Evolutionary conservation across 2,888 invertebrate species (phyloP).

Genomic region (Platycheirus rosarum): DNA sequence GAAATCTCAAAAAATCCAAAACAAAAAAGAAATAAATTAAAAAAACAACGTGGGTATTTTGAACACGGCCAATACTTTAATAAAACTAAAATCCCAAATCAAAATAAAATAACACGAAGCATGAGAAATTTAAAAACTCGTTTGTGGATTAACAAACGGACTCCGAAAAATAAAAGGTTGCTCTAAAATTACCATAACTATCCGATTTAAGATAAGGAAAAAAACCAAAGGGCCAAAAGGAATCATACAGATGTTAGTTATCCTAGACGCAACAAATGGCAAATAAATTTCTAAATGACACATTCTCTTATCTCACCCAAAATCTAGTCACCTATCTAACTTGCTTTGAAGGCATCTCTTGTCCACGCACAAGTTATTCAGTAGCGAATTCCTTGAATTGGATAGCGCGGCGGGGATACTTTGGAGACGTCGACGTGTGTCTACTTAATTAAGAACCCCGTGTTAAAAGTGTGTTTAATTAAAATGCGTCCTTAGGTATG

Average conservation of each 20-base stretch:
- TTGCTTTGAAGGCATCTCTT: conserved; percentile 47
- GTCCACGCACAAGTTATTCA: conserved; percentile 59
- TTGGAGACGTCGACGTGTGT: conserved; percentile 61
- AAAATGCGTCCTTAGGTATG: conserved; percentile 53
- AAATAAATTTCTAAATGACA: conserved; percentile 53
- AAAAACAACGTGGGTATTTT: conserved; percentile 46
- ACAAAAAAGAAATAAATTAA: conserved; percentile 1
- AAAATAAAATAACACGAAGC: conserved; percentile 62
- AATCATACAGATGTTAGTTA: conserved; percentile 54
- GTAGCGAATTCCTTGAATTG: conserved; percentile 56
- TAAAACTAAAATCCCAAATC: conserved; percentile 57
- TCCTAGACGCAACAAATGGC: conserved; percentile 44
- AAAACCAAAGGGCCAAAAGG: not conserved
- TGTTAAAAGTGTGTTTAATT: conserved; percentile 72
- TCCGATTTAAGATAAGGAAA: conserved; percentile 60
- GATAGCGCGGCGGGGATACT: conserved; percentile 31
- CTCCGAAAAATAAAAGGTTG: conserved; percentile 31
- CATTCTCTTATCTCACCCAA: conserved; percentile 48
- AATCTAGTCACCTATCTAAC: conserved; percentile 68
- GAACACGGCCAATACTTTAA: conserved; percentile 55
- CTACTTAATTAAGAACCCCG: conserved; percentile 68
- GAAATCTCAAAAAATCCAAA: conserved; percentile 30
- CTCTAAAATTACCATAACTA: conserved; percentile 65
- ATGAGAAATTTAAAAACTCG: conserved; percentile 69
- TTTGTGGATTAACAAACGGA: conserved; percentile 13